Evolutionary conservation across 2,888 invertebrate genomes (phyloP).

Genomic region (Erpobdella octoculata): DNA sequence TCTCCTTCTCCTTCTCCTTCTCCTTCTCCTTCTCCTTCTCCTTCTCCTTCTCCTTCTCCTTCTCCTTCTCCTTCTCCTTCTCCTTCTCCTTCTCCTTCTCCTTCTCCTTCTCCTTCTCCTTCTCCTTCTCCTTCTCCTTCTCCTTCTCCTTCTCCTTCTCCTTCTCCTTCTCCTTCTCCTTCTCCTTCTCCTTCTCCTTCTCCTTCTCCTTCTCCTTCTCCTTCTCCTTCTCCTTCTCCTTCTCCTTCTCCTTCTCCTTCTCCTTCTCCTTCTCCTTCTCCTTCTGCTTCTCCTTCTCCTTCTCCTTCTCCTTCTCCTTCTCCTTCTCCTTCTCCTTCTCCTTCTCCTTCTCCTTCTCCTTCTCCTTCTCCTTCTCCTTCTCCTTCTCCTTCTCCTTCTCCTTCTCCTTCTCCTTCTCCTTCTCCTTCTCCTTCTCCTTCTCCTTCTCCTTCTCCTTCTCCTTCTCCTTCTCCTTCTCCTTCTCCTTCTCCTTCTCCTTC

Average conservation of each 20-base stretch:
- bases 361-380: not conserved
- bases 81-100: not conserved
- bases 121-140: not conserved
- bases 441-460: slow-evolving; percentile 1
- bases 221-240: slow-evolving; percentile 1
- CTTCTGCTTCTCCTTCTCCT: slow-evolving; percentile 21
- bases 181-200: no score
- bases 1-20: slow-evolving; percentile 24
- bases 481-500: slow-evolving; percentile 20
- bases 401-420: not conserved
- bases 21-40: slow-evolving; percentile 27
- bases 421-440: no score
- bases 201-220: slow-evolving; percentile 1
- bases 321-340: not conserved
- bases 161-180: slow-evolving; percentile 1
- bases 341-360: not conserved
- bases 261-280: slow-evolving; percentile 26
- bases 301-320: not conserved
- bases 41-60: slow-evolving; percentile 25
- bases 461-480: slow-evolving; percentile 19
- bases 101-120: not conserved
- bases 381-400: slow-evolving; percentile 1
- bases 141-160: not conserved
- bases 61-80: slow-evolving; percentile 27
- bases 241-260: slow-evolving; percentile 8